phyloP scores from a whole-genome alignment of 2,113 vertebrate species.

The Channa maculata region DNA sequence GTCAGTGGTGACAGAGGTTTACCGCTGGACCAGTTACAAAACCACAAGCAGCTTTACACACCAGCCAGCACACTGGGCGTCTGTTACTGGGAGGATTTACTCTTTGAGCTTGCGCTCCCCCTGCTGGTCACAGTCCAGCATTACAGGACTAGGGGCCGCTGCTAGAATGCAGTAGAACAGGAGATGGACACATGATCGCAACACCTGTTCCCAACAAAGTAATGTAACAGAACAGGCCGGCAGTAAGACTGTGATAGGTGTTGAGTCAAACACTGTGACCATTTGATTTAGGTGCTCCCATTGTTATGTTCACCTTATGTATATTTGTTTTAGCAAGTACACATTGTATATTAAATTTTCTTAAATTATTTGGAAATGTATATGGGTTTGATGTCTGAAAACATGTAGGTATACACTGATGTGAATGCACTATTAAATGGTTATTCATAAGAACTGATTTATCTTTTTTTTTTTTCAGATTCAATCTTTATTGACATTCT shows the following conservation, averaged over 20 bases:
- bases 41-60: slow-evolving; percentile 14
- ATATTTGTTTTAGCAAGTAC: slow-evolving; percentile 17
- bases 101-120: slow-evolving; percentile 30
- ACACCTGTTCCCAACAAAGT: slow-evolving; percentile 3
- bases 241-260: neutral
- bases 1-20: slow-evolving; percentile 2
- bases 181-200: slow-evolving; percentile 1
- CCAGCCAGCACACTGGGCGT: slow-evolving; percentile 17
- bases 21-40: slow-evolving; percentile 13
- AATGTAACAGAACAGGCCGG: neutral
- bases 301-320: slow-evolving; percentile 9
- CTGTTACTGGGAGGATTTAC: slow-evolving; percentile 42
- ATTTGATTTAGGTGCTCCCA: slow-evolving; percentile 22
- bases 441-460: slow-evolving; percentile 34
- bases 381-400: slow-evolving; percentile 56
- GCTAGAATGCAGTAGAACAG: too few relatives aligned
- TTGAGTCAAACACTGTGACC: slow-evolving; percentile 5
- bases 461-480: neutral
- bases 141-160: slow-evolving; percentile 29
- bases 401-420: slow-evolving; percentile 51
- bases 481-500: neutral
- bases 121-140: slow-evolving; percentile 49
- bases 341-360: slow-evolving; percentile 37
- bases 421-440: slow-evolving; percentile 66
- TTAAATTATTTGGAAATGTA: slow-evolving; percentile 49